Percentiles rank a stretch among this genome's conserved stretches.
phyloP scores from a whole-genome alignment of 2,888 invertebrate genomes.

The Ischnus inquisitorius region DNA sequence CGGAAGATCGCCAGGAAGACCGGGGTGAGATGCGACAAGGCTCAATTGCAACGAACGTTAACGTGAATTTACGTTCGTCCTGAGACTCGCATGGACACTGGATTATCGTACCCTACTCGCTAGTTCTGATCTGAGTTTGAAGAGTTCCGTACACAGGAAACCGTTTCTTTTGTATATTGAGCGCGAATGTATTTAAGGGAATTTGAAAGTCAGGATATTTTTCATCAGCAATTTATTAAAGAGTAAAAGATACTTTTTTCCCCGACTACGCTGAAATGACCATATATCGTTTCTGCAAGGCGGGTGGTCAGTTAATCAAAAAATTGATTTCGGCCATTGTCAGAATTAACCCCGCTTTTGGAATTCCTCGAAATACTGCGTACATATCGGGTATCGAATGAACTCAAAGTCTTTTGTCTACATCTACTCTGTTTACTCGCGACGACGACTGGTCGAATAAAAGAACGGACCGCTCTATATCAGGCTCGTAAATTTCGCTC shows the following conservation, averaged over 20 bases:
- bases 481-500: slow-evolving; percentile 40
- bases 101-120: neutral
- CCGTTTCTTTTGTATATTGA: neutral
- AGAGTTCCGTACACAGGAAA: neutral
- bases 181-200: too few species aligned
- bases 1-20: neutral
- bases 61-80: neutral
- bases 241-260: too few species aligned
- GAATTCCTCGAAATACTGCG: neutral
- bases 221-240: too few species aligned
- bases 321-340: neutral
- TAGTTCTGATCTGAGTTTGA: neutral
- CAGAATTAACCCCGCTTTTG: neutral
- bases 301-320: neutral
- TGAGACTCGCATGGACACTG: neutral
- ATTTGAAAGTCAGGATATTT: too few species aligned
- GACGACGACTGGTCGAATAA: slow-evolving; percentile 2
- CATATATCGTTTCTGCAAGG: neutral
- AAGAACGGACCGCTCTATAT: slow-evolving; percentile 35
- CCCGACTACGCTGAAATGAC: too few species aligned
- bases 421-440: neutral
- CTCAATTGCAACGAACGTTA: slow-evolving; percentile 14
- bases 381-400: neutral
- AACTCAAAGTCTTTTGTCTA: neutral
- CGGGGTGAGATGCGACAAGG: neutral